Percentiles rank a stretch among this genome's conserved stretches.
These are phyloP conservation scores for Clarias fuscus DNA, from an alignment of 2,797 vertebrate genomes.

Conservation along the genomic window DNA sequence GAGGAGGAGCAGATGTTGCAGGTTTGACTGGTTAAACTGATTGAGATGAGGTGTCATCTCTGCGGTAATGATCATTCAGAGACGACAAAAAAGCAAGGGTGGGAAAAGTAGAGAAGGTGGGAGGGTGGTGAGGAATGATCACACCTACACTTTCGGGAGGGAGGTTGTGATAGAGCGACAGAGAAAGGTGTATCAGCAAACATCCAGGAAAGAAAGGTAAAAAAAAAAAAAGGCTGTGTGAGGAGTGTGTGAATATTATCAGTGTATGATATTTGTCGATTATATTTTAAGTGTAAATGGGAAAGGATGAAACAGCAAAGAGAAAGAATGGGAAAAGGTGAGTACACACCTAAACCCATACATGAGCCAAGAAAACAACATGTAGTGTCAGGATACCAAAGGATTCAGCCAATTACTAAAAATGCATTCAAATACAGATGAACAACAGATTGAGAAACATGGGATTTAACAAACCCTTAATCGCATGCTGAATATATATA, in stretches of 20 bases:
- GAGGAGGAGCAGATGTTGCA: constrained; percentile 58
- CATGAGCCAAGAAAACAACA: not conserved
- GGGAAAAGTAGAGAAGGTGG: not conserved
- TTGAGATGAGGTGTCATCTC: constrained; percentile 62
- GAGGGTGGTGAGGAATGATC: constrained; percentile 52
- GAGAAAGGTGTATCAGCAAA: constrained; percentile 38
- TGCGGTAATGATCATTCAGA: constrained; percentile 61
- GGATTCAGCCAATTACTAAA: not conserved
- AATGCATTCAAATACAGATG: not conserved
- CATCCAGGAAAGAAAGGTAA: constrained; percentile 5
- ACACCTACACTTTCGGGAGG: constrained; percentile 46
- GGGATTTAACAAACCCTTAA: not conserved
- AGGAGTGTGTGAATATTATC: constrained; percentile 32
- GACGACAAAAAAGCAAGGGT: constrained; percentile 13
- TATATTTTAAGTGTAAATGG: constrained; percentile 36
- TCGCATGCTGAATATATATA: not conserved
- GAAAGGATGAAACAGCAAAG: constrained; percentile 3
- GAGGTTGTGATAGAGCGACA: constrained; percentile 31
- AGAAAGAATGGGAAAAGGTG: not conserved
- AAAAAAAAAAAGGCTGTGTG: constrained; percentile 42
- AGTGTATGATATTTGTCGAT: constrained; percentile 39
- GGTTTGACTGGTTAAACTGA: constrained; percentile 60
- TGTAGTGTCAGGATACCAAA: not conserved
- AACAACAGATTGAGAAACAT: not conserved
- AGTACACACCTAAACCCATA: constrained; percentile 6